Base-by-base conservation (phyloP, 2,888 invertebrate species). In the Aromia moschata region DNA sequence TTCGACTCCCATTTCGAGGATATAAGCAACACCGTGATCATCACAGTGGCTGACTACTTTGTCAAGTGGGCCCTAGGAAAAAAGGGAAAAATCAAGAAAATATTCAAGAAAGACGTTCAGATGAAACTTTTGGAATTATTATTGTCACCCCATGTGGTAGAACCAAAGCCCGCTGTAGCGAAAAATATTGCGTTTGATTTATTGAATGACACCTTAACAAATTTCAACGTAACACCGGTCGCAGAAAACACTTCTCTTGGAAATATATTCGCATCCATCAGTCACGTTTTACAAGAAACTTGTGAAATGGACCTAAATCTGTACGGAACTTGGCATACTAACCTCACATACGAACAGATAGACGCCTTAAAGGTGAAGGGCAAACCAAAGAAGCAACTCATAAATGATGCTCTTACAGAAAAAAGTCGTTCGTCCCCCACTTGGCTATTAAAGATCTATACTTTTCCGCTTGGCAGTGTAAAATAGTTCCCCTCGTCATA, bases 151-250 rank as follows among this genome's bases (percentile, higher is more conserved):
- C 16, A 56, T 12, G 4, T 38, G 4, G 25, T 56, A 5, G 47
- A 56, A 15, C 56, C 47, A 2, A 41, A 10, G 5, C n/a, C 18
- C 11, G 18, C 16, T 3, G 16, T n/a, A 18, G 47, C 12, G 11
- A 16, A 15, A 9, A n/a, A 47, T 2, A 15, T 7, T 1, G 40
- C 9, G 1, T 11, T 18, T 16, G 33, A 41, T 10, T 14, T 40
- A 11, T 11, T 56, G 17, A 47, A 41, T n/a, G 31, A 56, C 10
- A 56, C 56, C 15, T 20, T 56, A 16, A 36, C 31, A 11, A 40
- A 11, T 15, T 56, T 56, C 18, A 56, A 56, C 14, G 38, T 56
- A n/a, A 56, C 38, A 2, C 40, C 41, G 7, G 43, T 56, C 15
- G 20, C 14, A 9, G 10, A 30, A 9, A 14, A 14, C 1, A 15